Evolutionary conservation across 2,888 invertebrate species (phyloP).

Genomic region (Craniophora ligustri): DNA sequence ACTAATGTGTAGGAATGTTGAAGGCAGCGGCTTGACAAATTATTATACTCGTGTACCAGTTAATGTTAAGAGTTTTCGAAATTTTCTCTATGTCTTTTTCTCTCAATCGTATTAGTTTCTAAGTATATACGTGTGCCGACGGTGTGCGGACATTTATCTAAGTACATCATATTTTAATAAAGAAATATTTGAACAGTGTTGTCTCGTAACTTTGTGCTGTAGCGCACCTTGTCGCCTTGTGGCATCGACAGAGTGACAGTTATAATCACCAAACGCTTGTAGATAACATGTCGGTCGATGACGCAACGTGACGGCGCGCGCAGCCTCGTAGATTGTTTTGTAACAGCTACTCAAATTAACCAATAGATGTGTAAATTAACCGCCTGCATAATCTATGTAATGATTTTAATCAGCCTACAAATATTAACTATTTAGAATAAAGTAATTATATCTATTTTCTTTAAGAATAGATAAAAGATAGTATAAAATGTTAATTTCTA

Average conservation of each 20-base stretch:
- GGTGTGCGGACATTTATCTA: constrained; percentile 49
- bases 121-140: constrained; percentile 62
- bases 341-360: constrained; percentile 67
- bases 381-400: constrained; percentile 78
- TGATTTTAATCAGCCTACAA: constrained; percentile 79
- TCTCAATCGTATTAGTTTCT: constrained; percentile 83
- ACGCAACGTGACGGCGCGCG: constrained; percentile 23
- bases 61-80: constrained; percentile 82
- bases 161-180: constrained; percentile 67
- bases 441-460: constrained; percentile 78
- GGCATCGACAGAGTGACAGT: constrained; percentile 45
- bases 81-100: constrained; percentile 84
- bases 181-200: constrained; percentile 72
- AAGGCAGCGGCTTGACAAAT: constrained; percentile 77
- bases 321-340: constrained; percentile 69
- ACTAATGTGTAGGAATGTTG: constrained; percentile 79
- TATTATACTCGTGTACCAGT: constrained; percentile 76
- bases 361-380: constrained; percentile 75
- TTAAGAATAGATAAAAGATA: constrained; percentile 78
- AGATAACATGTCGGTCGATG: constrained; percentile 16
- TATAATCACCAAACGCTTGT: constrained; percentile 18
- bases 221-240: constrained; percentile 10
- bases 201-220: constrained; percentile 54
- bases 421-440: constrained; percentile 69
- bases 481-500: constrained; percentile 83